Evolutionary conservation across 2,888 invertebrate species (phyloP).

Genomic region (Elegia similella): DNA sequence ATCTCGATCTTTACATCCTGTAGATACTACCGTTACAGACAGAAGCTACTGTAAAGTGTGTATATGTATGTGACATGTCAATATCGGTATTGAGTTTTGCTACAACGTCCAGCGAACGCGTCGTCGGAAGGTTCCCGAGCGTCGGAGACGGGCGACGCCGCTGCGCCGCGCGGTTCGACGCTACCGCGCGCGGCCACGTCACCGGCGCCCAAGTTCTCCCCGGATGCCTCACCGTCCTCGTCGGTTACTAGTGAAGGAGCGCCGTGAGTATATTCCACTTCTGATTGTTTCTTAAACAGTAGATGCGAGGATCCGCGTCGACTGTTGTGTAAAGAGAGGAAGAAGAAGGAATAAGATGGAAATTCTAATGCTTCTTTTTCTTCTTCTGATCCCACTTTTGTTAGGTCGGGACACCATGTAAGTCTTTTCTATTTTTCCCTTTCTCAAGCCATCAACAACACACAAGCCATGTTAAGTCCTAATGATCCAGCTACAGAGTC

Average conservation of each 20-base stretch:
- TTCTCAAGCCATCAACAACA: too few relatives aligned
- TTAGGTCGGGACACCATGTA: too few relatives aligned
- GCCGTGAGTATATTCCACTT: constrained; percentile 70
- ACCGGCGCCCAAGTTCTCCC: constrained; percentile 85
- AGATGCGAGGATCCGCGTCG: too few relatives aligned
- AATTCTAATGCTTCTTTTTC: too few relatives aligned
- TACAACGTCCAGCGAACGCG: constrained; percentile 79
- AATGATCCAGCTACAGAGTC: too few relatives aligned
- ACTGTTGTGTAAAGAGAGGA: too few relatives aligned
- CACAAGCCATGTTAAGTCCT: not conserved
- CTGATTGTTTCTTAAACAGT: not conserved
- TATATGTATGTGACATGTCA: constrained; percentile 10
- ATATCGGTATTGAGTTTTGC: constrained; percentile 64
- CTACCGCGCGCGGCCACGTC: constrained; percentile 68
- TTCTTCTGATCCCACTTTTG: too few relatives aligned
- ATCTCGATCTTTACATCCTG: too few relatives aligned
- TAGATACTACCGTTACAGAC: too few relatives aligned
- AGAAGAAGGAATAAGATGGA: too few relatives aligned
- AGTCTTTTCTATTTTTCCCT: too few relatives aligned
- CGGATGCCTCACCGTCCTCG: constrained; percentile 92
- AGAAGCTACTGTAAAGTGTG: too few relatives aligned
- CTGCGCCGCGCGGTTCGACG: constrained; percentile 66
- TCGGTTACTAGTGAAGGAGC: constrained; percentile 93
- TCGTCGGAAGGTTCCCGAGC: constrained; percentile 76
- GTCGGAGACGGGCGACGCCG: constrained; percentile 76